A percentile compares a stretch with the other conserved stretches of the same genome.
Conservation (phyloP, 2,797 vertebrate genomes). For the Paguma larvata region DNA sequence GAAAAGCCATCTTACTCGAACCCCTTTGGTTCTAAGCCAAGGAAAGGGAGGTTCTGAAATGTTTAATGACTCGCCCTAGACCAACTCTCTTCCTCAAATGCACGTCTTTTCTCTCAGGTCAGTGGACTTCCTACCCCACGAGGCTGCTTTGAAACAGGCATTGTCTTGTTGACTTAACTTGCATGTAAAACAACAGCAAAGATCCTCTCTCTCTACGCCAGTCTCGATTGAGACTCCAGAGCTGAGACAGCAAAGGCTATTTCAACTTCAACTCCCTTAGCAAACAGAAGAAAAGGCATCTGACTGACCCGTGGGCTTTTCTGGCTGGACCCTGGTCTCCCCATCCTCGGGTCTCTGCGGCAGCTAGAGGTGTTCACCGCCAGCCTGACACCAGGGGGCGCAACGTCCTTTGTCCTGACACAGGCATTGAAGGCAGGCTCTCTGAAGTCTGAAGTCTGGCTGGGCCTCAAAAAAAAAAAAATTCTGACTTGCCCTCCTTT, state of each 20-base stretch:
- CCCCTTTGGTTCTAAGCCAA: conserved; percentile 22
- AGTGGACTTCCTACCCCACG: background rate
- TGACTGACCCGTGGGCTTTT: background rate
- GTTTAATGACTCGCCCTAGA: background rate
- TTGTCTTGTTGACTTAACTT: conserved; percentile 18
- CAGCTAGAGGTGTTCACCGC: background rate
- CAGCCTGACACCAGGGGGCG: conserved; percentile 83
- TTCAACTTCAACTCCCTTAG: conserved; percentile 59
- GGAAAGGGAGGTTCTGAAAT: background rate
- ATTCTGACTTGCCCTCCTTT: conserved; percentile 22
- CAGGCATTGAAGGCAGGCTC: conserved; percentile 39
- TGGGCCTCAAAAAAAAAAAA: conserved; percentile 10
- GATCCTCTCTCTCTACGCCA: background rate
- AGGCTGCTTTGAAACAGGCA: conserved; percentile 24
- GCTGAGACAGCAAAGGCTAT: conserved; percentile 43
- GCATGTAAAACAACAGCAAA: background rate
- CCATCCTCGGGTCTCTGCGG: accelerated
- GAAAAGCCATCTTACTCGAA: background rate
- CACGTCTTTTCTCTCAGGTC: background rate
- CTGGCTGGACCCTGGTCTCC: background rate
- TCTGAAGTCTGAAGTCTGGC: background rate
- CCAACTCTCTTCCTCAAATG: background rate
- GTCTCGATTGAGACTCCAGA: conserved; percentile 46
- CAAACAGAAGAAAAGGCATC: conserved; percentile 65
- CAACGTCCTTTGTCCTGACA: conserved; percentile 81